These are phyloP conservation scores for Drosophila nigricruria DNA, from an alignment of 2,888 invertebrate species.

Conservation along the genomic window DNA sequence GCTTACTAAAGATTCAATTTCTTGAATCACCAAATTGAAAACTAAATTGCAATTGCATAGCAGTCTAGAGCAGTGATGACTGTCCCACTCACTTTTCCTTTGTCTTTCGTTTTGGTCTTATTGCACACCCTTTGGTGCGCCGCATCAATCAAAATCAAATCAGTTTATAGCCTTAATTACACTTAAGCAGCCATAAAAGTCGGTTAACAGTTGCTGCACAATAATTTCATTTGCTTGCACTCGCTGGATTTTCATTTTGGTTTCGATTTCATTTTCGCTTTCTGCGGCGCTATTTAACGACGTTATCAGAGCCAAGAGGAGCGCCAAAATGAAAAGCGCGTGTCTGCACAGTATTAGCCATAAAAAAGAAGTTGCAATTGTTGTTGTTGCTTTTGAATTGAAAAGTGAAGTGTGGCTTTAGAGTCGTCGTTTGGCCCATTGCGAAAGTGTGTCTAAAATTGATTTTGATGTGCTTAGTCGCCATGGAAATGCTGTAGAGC, in stretches of 20 bases:
- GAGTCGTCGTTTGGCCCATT: conserved; percentile 40
- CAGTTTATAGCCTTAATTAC: conserved; percentile 74
- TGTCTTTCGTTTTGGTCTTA: conserved; percentile 1
- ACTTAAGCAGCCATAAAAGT: conserved; percentile 73
- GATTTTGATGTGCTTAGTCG: neutral
- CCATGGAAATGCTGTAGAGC: neutral
- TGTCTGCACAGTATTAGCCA: conserved; percentile 66
- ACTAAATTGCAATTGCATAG: neutral
- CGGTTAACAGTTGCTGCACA: conserved; percentile 62
- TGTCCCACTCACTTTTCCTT: conserved; percentile 1
- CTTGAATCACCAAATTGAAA: conserved; percentile 7
- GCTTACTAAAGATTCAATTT: neutral
- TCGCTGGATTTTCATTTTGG: conserved; percentile 40
- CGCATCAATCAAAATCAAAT: conserved; percentile 72
- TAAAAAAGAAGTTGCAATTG: conserved; percentile 40
- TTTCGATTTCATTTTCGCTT: conserved; percentile 65
- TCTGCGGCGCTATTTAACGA: conserved; percentile 65
- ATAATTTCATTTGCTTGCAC: conserved; percentile 55
- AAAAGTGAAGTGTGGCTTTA: conserved; percentile 69
- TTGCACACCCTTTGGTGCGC: conserved; percentile 42
- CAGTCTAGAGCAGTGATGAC: neutral
- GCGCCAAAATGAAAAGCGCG: conserved; percentile 57
- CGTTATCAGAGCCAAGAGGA: conserved; percentile 77
- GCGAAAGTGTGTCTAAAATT: conserved; percentile 73
- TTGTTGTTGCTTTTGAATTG: conserved; percentile 45